Base-by-base conservation (phyloP, 2,888 invertebrate genomes). In the Agonopterix subpropinquella region DNA sequence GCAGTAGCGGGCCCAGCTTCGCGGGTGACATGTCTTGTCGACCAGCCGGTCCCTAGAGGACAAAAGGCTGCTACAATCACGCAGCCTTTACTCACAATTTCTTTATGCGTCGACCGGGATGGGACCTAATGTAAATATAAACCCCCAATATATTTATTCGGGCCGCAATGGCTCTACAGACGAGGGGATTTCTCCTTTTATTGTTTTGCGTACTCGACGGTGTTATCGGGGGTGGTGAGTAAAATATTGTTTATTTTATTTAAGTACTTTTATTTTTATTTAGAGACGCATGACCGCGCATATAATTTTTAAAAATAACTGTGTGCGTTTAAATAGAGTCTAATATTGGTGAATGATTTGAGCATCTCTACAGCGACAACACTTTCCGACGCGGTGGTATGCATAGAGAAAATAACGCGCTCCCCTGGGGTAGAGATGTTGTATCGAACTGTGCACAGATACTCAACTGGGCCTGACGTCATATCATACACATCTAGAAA, bases 161-260 rank as follows among this genome's bases (percentile, higher is more conserved):
- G 75, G 73, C 75, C 77, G 73, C 68, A 70, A 88, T 88, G 88
- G 79, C 84, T 79, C 76, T 74, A 70, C 73, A 76, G 62, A 72
- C 72, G 66, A 80, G 70, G 68, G 73, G 64, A 63, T 61, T 72
- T 55, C 65, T 81, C 57, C 67, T 85, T 64, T 64, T 83, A 72
- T 80, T 84, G 66, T 75, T 84, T 68, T 80, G 69, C 71, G 64
- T 73, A 62, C 65, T 84, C 70, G 59, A 56, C 62, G 64, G 59
- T 52, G 73, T 69, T 57, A 69, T 66, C 56, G 78, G 70, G 55
- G 76, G 80, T 58, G 85, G 87, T 87, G 55, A 83, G 87, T 74
- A 73, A 73, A 75, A 77, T 71, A 74, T 71, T 69, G 65, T 67
- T 68, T 64, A 54, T 64, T 67, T 68, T 53, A 58, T 67, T 72